Evolutionary conservation across 2,113 vertebrate species (phyloP).

Genomic region (Pterophyllum scalare): DNA sequence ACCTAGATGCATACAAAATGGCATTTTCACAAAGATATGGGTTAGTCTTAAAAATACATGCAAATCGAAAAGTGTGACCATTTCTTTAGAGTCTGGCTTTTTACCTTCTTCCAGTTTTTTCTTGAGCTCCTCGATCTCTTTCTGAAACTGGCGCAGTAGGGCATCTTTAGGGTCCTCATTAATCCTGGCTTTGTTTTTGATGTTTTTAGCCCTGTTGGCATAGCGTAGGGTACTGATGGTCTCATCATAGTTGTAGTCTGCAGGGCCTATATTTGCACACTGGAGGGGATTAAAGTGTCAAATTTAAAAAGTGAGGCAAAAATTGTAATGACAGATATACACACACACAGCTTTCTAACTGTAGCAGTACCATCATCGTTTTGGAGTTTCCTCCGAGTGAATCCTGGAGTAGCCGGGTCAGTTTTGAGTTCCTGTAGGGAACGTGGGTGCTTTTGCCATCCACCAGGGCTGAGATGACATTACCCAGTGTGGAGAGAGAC

Average conservation of each 20-base stretch:
- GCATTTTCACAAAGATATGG: not conserved
- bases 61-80: not conserved
- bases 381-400: conserved; percentile 98
- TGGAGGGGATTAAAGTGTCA: conserved; percentile 56
- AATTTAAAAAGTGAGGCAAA: not conserved
- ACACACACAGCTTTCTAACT: not conserved
- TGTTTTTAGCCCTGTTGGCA: conserved; percentile 98
- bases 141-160: conserved; percentile 95
- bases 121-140: conserved; percentile 98
- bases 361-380: conserved; percentile 93
- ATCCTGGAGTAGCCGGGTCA: conserved; percentile 96
- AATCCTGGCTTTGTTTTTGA: conserved; percentile 99
- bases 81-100: not conserved
- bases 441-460: conserved; percentile 99
- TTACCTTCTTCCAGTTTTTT: conserved; percentile 97
- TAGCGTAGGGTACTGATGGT: conserved; percentile 98
- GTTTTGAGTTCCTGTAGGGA: conserved; percentile 97
- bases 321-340: not conserved
- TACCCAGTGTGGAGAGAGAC: conserved; percentile 95
- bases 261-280: conserved; percentile 99
- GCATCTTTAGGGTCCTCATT: conserved; percentile 99
- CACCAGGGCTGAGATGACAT: conserved; percentile 98
- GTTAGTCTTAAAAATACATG: not conserved
- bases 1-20: conserved; percentile 72
- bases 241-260: conserved; percentile 99